Evolutionary conservation across 1,140 invertebrate species (phyloP), one percentile per base, ranked within the genome.

Genomic region (Drosophila ercepeae): DNA sequence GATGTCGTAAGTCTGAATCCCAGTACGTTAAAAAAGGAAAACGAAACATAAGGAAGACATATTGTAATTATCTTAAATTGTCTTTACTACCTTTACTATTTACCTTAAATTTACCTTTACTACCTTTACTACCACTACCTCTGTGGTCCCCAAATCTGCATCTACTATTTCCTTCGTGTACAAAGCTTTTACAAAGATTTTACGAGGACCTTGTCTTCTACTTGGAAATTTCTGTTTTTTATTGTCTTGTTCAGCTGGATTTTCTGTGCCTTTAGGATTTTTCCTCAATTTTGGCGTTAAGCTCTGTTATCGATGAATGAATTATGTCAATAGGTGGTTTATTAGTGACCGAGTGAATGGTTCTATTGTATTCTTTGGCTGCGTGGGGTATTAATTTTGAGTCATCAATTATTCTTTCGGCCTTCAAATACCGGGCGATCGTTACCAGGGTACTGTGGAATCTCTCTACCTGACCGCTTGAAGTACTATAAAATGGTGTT

Each of bases 331-430:
- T 45, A 2, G 48, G 48, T 32, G 23, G 16, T 45, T 52, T 45
- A 16, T 46, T 21, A 4, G 48, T 44, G 14, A 60, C 23, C 1
- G 48, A 60, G 25, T 60, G 58, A 16, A 52, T 60, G 1, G 36
- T 41, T n/a, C 36, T 42, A 16, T 58, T 58, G 27, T 58, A 58
- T 27, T 58, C 19, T 41, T 23, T 52, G 25, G 36, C 25, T 25
- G 36, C 34, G 6, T 51, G 19, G 8, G 52, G 48, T 36, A 58
- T 39, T 48, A 48, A 36, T 36, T 36, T 11, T 3, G 32, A 8
- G 32, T 36, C 32, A 3, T 11, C 32, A 36, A 36, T 9, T 3
- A 4, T 11, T 36, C 25, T 4, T 27, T 27, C 25, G 25, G 7
- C 7, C 7, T 27, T 27, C 7, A 27, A 27, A 27, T 7, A 27